Percentiles rank a stretch among this genome's conserved stretches.
Evolutionary conservation across 2,797 vertebrate species (phyloP).

Genomic region (Cephalopachus bancanus): DNA sequence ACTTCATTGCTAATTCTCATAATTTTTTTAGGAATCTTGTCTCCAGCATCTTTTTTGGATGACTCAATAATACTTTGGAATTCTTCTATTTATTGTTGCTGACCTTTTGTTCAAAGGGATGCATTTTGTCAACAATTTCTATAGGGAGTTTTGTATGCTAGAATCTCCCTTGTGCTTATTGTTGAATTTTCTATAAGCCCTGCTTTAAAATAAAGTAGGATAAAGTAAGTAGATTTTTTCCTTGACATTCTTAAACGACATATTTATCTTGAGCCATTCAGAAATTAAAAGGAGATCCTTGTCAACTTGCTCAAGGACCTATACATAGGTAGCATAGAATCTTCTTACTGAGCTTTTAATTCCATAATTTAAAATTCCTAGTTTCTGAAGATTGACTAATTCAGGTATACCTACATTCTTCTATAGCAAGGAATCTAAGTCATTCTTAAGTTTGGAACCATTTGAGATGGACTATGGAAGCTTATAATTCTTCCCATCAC

Average conservation of each 20-base stretch:
- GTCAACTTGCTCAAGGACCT: not conserved
- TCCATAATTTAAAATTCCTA: not conserved
- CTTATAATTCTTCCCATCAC: not conserved
- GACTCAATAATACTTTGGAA: not conserved
- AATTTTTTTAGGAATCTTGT: not conserved
- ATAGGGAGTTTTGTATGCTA: not conserved
- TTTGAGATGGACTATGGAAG: not conserved
- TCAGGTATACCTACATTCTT: not conserved
- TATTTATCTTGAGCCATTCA: not conserved
- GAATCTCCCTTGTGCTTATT: not conserved
- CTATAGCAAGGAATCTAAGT: not conserved
- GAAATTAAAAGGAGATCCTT: not conserved
- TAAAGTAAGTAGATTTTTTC: not conserved
- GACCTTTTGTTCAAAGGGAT: not conserved
- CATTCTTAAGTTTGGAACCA: not conserved
- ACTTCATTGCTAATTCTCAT: not conserved
- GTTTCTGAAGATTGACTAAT: not conserved
- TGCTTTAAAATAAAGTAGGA: not conserved
- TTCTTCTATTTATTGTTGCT: not conserved
- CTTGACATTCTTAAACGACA: not conserved
- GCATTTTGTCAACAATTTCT: constrained; percentile 24
- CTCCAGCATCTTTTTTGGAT: not conserved
- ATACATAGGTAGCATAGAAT: not conserved
- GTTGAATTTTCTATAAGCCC: not conserved
- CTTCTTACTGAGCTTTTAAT: not conserved